Conservation (phyloP, 2,113 vertebrate genomes). For the Pelmatolapia mariae region DNA sequence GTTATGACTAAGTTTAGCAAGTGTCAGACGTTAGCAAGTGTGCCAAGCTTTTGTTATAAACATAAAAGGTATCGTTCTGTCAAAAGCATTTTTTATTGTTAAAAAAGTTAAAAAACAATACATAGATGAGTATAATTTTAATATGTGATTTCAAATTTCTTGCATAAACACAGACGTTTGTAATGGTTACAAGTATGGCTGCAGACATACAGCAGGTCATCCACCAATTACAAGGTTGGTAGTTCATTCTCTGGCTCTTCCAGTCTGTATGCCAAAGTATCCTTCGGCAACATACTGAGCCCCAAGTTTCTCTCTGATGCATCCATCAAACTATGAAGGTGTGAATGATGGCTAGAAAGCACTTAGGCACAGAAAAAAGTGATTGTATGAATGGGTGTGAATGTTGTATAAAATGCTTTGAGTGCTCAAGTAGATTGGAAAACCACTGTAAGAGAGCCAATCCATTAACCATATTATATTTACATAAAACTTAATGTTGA, state of each 20-base stretch:
- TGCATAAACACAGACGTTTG: background rate
- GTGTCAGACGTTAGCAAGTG: background rate
- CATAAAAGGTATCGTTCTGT: background rate
- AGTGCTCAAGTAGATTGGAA: background rate
- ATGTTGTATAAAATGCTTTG: too few species aligned
- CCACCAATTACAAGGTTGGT: background rate
- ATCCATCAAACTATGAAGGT: too few species aligned
- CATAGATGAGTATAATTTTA: background rate
- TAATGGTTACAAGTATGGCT: background rate
- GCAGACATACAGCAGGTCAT: background rate
- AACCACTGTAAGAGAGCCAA: background rate
- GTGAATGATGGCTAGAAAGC: too few species aligned
- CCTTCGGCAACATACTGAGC: background rate
- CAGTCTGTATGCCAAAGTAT: background rate
- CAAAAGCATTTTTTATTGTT: background rate
- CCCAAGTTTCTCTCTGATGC: too few species aligned
- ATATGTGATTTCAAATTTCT: background rate
- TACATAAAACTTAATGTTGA: background rate
- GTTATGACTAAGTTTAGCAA: background rate
- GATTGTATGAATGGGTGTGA: too few species aligned
- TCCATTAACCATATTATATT: background rate
- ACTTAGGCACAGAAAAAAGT: too few species aligned
- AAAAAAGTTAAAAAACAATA: background rate
- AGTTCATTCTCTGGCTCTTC: background rate
- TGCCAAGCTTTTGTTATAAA: background rate